phyloP scores from a whole-genome alignment of 2,113 vertebrate genomes.

The Gnathonemus echidnorhynchus region DNA sequence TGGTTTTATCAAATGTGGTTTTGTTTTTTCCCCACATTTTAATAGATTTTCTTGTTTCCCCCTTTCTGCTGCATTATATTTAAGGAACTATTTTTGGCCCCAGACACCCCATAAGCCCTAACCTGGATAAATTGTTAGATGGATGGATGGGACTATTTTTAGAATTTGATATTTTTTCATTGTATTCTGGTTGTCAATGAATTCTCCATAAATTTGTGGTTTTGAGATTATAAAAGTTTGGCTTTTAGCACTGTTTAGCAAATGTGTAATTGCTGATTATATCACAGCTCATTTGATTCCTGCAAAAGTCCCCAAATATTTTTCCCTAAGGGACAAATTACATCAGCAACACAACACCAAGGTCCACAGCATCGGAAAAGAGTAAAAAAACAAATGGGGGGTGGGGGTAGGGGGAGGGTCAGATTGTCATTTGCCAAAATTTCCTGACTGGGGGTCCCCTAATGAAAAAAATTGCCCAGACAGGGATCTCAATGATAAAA shows the following conservation, averaged over 20 bases:
- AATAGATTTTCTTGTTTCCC: background rate
- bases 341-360: background rate
- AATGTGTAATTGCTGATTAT: background rate
- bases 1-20: background rate
- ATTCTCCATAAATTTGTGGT: background rate
- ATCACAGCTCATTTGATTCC: background rate
- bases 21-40: background rate
- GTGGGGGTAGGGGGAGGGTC: no score
- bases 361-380: background rate
- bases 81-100: background rate
- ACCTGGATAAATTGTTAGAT: background rate
- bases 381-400: background rate
- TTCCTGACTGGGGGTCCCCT: background rate
- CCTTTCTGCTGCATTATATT: background rate
- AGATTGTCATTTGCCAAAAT: background rate
- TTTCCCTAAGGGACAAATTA: background rate
- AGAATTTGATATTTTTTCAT: background rate
- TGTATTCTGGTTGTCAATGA: background rate
- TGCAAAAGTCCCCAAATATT: background rate
- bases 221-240: background rate
- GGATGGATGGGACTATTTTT: background rate
- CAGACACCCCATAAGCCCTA: background rate
- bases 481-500: background rate
- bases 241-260: background rate
- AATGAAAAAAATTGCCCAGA: background rate